Evolutionary conservation across 2,113 vertebrate genomes (phyloP).

Genomic region (Cariama cristata): DNA sequence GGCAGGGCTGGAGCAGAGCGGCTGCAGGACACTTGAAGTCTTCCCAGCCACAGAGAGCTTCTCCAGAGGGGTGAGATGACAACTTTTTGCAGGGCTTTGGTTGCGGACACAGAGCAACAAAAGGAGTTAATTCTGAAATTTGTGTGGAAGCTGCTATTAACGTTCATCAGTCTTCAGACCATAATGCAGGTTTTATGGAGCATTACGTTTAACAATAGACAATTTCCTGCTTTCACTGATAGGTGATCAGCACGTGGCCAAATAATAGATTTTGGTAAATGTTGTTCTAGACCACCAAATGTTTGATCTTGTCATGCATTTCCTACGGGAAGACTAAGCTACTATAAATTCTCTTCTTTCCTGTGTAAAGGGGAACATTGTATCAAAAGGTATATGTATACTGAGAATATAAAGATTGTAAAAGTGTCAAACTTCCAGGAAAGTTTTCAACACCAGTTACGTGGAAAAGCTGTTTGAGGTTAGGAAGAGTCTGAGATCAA

Average conservation of each 20-base stretch:
- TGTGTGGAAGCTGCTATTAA: neutral
- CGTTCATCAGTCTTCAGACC: neutral
- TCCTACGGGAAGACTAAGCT: neutral
- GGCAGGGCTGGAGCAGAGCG: neutral
- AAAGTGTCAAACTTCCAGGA: neutral
- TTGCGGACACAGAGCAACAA: neutral
- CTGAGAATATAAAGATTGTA: neutral
- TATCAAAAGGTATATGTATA: neutral
- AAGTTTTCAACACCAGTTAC: neutral
- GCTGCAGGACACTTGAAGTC: neutral
- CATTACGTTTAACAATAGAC: neutral
- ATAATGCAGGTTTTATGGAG: neutral
- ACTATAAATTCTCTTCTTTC: neutral
- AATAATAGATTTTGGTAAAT: neutral
- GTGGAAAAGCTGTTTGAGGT: neutral
- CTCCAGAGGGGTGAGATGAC: neutral
- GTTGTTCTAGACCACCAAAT: neutral
- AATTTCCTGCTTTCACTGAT: neutral
- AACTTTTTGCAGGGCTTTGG: neutral
- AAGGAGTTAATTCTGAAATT: neutral
- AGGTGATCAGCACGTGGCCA: neutral
- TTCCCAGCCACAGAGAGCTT: neutral
- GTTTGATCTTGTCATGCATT: neutral
- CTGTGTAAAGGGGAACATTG: neutral
- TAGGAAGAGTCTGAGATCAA: neutral